Evolutionary conservation across 2,113 vertebrate species (phyloP).

Genomic region (Argyrosomus japonicus): DNA sequence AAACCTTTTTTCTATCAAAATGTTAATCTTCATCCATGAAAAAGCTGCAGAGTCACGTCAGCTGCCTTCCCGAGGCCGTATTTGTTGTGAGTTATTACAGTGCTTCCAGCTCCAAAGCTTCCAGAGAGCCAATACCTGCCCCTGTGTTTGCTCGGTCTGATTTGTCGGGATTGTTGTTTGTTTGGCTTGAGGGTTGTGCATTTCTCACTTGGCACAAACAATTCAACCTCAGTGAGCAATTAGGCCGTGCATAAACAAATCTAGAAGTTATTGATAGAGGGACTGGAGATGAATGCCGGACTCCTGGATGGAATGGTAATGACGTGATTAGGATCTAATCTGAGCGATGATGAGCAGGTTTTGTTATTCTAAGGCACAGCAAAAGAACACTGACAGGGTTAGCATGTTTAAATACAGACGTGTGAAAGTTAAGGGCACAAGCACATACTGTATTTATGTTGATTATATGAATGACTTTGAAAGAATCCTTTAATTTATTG

Average conservation of each 20-base stretch:
- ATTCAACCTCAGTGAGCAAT: constrained; percentile 58
- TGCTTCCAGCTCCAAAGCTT: constrained; percentile 27
- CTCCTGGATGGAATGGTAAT: constrained; percentile 55
- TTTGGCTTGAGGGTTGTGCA: constrained; percentile 56
- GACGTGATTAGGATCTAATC: constrained; percentile 60
- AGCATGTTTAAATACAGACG: background rate
- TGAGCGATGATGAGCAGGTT: constrained; percentile 36
- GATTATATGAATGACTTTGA: constrained; percentile 33
- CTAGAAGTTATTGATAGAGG: constrained; percentile 59
- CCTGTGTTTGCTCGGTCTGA: constrained; percentile 55
- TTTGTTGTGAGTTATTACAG: constrained; percentile 59
- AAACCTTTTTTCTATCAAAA: constrained; percentile 18
- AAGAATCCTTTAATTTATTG: constrained; percentile 11
- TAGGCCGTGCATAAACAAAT: constrained; percentile 62
- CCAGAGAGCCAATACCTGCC: constrained; percentile 57
- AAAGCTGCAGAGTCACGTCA: constrained; percentile 60
- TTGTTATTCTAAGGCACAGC: constrained; percentile 14
- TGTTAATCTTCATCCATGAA: constrained; percentile 53
- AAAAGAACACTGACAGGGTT: background rate
- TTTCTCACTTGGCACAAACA: constrained; percentile 64
- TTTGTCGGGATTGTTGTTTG: constrained; percentile 53
- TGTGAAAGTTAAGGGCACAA: background rate
- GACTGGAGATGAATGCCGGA: constrained; percentile 11
- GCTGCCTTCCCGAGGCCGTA: constrained; percentile 13
- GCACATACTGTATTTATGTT: constrained; percentile 13